Conservation (phyloP, 2,113 vertebrate species). For the Chaenogobius annularis region DNA sequence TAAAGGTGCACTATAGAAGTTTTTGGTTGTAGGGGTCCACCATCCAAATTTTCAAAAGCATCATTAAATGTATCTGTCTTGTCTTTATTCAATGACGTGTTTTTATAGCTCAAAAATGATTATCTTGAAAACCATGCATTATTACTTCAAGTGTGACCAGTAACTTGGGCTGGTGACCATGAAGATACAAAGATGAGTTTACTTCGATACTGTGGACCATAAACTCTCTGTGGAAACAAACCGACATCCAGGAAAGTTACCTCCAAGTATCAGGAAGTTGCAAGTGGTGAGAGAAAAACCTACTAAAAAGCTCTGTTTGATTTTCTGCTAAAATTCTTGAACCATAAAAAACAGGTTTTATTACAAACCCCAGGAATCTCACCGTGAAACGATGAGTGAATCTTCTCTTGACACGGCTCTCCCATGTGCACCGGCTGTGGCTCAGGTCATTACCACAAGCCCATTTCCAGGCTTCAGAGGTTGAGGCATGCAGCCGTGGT, state of each 20-base stretch:
- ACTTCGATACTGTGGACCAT: too few species aligned
- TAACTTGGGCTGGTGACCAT: not conserved
- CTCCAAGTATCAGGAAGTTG: too few species aligned
- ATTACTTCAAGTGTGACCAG: not conserved
- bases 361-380: slow-evolving; percentile 41
- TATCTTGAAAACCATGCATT: not conserved
- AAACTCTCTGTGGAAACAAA: not conserved
- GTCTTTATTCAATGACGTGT: not conserved
- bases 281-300: too few species aligned
- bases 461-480: slow-evolving; percentile 17
- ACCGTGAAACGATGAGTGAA: slow-evolving; percentile 30
- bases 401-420: slow-evolving; percentile 26
- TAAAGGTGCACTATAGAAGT: too few species aligned
- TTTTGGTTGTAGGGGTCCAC: too few species aligned
- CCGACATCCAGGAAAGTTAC: too few species aligned
- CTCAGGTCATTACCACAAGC: slow-evolving; percentile 34
- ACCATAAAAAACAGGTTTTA: slow-evolving; percentile 27
- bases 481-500: slow-evolving; percentile 12
- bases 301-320: not conserved
- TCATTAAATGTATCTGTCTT: not conserved
- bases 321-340: slow-evolving; percentile 26
- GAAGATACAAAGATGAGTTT: not conserved
- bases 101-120: not conserved
- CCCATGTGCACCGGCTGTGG: slow-evolving; percentile 17
- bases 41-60: too few species aligned